phyloP scores from a whole-genome alignment of 2,113 vertebrate species.

The Callaeas wilsoni region DNA sequence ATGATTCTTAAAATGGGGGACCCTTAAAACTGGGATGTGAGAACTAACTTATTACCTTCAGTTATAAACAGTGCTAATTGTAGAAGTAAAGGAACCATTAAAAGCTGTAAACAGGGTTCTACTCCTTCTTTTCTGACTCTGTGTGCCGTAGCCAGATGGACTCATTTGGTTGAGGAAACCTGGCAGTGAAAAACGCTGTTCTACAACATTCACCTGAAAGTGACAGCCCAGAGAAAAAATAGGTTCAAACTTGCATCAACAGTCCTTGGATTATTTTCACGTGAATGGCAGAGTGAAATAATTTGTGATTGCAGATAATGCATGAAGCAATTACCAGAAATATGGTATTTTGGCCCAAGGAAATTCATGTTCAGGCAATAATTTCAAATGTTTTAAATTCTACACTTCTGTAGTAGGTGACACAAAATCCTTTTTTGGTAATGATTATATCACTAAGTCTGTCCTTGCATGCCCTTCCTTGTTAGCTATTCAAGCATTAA shows the following conservation, averaged over 20 bases:
- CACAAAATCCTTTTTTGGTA: constrained; percentile 43
- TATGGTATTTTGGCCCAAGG: constrained; percentile 43
- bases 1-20: not conserved
- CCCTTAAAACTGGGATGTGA: not conserved
- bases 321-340: constrained; percentile 43
- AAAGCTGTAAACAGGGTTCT: not conserved
- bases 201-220: not conserved
- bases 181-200: not conserved
- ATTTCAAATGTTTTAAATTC: constrained; percentile 54
- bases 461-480: constrained; percentile 55
- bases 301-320: constrained; percentile 44
- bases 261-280: constrained; percentile 29
- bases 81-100: not conserved
- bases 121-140: not conserved
- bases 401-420: constrained; percentile 33
- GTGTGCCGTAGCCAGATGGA: fast-evolving
- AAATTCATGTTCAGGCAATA: constrained; percentile 41
- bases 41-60: not conserved
- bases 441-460: constrained; percentile 36
- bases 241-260: not conserved
- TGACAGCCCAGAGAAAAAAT: not conserved
- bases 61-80: not conserved
- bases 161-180: not conserved
- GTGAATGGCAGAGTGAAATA: constrained; percentile 41
- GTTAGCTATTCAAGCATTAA: constrained; percentile 12